Base-by-base conservation (phyloP, 2,888 invertebrate species). In the Ornithoptera priamus region DNA sequence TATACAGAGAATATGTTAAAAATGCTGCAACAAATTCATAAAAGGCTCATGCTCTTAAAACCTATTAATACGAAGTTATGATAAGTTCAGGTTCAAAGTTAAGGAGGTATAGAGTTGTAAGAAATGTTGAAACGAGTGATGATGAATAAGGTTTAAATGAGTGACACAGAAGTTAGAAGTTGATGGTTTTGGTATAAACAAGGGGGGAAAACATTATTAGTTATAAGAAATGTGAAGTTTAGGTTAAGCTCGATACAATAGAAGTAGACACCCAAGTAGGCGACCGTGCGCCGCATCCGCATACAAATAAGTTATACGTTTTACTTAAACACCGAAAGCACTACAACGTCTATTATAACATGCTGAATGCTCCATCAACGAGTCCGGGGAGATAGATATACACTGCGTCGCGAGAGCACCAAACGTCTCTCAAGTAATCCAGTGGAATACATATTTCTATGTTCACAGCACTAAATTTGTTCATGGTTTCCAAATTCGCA, bases 241-340 rank as follows among this genome's bases (percentile, higher is more conserved):
- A 39, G 17, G 20, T 56, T 53, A 67, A 61, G 61, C 42, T 57
- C 42, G 58, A 65, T 36, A 60, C 24, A 61, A 56, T 53, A 18
- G 15, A 61, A 12, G 42, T 53, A 63, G 53, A 15, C 30, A 30
- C 63, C 20, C 4, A 8, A 24, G n/a, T 17, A 53, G 30, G 50
- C 17, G 20, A 62, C 18, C 42, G 20, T 20, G 22, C 12, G 15
- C 17, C 17, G 15, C 18, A 20, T 17, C 17, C 17, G 15, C 18
- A 20, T 17, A 53, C 12, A 36, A 56, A 64, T n/a, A 56, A 56
- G n/a, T 59, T 24, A 58, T 59, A 24, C 24, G 10, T 56, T 62
- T 7, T 24, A 57, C 62, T 67, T 42, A 22, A 22, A 62, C 1
- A 67, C 7, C 18, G 15, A 18, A 24, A 50, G 18, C 53, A 61